These are phyloP conservation scores for Spisula solida DNA, from an alignment of 2,888 invertebrate species.

Conservation along the genomic window DNA sequence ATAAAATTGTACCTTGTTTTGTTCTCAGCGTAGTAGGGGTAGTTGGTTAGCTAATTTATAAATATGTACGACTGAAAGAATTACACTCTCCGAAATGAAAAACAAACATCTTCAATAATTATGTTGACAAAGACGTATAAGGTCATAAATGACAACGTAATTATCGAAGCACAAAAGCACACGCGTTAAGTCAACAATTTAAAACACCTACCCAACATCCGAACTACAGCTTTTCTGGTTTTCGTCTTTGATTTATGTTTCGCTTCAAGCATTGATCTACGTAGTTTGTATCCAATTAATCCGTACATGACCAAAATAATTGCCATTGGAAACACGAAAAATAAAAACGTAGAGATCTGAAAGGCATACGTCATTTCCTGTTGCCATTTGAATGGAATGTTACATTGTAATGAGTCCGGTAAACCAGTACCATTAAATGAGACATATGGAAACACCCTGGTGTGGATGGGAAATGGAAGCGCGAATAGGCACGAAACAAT, in stretches of 20 bases:
- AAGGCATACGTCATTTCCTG: slow-evolving; percentile 88
- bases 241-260: slow-evolving; percentile 70
- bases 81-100: too few species aligned
- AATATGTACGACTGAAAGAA: too few species aligned
- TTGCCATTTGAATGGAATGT: slow-evolving; percentile 78
- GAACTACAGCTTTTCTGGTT: slow-evolving; percentile 79
- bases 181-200: too few species aligned
- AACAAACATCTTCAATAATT: too few species aligned
- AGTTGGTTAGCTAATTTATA: too few species aligned
- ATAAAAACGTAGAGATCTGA: slow-evolving; percentile 93
- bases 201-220: slow-evolving; percentile 80
- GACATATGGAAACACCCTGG: slow-evolving; percentile 80
- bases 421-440: slow-evolving; percentile 69
- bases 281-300: slow-evolving; percentile 81
- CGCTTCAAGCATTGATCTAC: slow-evolving; percentile 71
- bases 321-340: slow-evolving; percentile 93
- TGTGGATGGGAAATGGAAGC: slow-evolving; percentile 84
- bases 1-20: too few species aligned
- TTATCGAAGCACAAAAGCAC: too few species aligned
- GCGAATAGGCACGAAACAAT: slow-evolving; percentile 92
- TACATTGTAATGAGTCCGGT: slow-evolving; percentile 82
- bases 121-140: too few species aligned
- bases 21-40: too few species aligned
- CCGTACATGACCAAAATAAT: slow-evolving; percentile 93
- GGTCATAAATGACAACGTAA: too few species aligned